Evolutionary conservation across 2,888 invertebrate species (phyloP), one percentile per base, ranked within the genome.

Genomic region (Pseudoips prasinana): DNA sequence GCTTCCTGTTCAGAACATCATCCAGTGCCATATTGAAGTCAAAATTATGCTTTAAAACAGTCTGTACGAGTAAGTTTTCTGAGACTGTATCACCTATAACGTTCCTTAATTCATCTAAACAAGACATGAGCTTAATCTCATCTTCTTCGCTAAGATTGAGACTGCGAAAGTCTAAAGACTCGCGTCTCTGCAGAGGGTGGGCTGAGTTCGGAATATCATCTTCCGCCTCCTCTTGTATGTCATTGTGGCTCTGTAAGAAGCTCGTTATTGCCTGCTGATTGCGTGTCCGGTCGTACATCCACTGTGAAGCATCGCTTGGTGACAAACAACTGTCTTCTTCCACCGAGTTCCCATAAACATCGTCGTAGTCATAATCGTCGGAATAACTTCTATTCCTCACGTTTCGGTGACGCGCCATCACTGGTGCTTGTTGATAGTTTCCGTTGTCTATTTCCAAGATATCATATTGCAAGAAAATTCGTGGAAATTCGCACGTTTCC

Each of bases 261-360:
- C 93, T 91, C 7, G 94, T 92, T 68, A 96, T 93, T 50, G 92
- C 93, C 41, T 92, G 92, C 58, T 92, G 92, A 32, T 92, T 92
- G 22, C 92, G 90, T 46, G 92, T 93, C 25, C 97, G 91, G 68
- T 97, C 96, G 69, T 93, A 98, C 67, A 97, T 90, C 88, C 96
- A 98, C 66, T 95, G 94, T 39, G 93, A 91, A 22, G 92, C 90
- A 87, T 96, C 96, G 67, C 95, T 94, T 1, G 98, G 97, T 7
- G 98, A 98, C 62, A 97, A 92, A 69, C 94, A 95, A 76, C 92
- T 94, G 70, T 97, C 97, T 68, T 98, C 98, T 79, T 98, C 98
- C 23, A 97, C 94, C 1, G 98, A 98, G 77, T 96, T 95, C 7
- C 98, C 98, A 74, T 97, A 98, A 39, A 96, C 92, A 86, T 96